Base-by-base conservation (phyloP, 2,888 invertebrate species). In the Chymomyza fuscimana region DNA sequence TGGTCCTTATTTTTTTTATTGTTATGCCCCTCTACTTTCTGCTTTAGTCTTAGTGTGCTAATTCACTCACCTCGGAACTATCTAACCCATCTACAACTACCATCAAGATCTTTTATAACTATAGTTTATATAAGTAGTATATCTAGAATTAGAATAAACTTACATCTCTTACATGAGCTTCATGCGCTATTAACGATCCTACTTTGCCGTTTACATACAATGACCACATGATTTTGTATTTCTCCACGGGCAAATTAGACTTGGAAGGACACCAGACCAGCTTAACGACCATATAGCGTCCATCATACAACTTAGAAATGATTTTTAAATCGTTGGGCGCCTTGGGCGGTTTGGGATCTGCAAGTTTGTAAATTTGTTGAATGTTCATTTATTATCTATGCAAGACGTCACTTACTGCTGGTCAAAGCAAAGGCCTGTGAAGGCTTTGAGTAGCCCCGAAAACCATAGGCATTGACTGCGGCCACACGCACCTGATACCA, bases 401-500 rank as follows among this genome's bases (percentile, higher is more conserved):
- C 15, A 62, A 46, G 12, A 15, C 10, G 16, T 16, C 62, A 87
- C 90, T 90, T 88, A 92, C 92, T 89, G 72, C 90, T 89, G 25
- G 88, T 79, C 36, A 92, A 79, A 52, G 89, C 85, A 93, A 82
- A 96, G 91, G 89, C 94, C 93, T 90, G 93, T 92, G 95, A 94
- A 61, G 94, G 93, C 22, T 92, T 91, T 0, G 96, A 96, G 86
- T 94, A 96, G 10, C 96, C 96, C 73, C 94, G 92, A 5, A 95
- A 95, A 0, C 96, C 96, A 64, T 94, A 93, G 1, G 93, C 93
- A 87, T 95, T 95, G 4, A 96, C 94, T 0, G 96, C 95, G 0
- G 96, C 95, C 5, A 96, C 94, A n/a, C 96, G 93, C 87, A 96
- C 95, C 79, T 95, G 94, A 90, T 96, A 96, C 96, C 96, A 96